Conservation (phyloP, 1,140 invertebrate genomes). For the Drosophila pseudoananassae region DNA sequence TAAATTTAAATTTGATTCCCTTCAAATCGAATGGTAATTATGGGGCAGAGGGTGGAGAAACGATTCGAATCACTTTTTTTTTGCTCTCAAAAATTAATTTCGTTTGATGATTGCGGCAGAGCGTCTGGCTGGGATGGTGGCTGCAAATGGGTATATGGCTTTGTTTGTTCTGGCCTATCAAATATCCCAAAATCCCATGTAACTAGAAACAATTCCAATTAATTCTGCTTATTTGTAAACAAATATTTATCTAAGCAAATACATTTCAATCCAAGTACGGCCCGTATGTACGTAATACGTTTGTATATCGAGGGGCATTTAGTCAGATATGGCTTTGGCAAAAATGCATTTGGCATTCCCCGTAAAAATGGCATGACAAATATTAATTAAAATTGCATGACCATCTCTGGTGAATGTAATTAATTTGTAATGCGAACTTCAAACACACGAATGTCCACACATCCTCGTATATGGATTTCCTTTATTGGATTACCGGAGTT, state of each 20-base stretch:
- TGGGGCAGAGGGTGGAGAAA: slow-evolving; percentile 3
- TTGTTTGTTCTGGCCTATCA: slow-evolving; percentile 39
- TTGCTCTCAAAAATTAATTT: slow-evolving; percentile 44
- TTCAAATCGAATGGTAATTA: slow-evolving; percentile 48
- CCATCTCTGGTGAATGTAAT: slow-evolving; percentile 32
- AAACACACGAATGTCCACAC: slow-evolving; percentile 3
- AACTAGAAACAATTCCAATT: slow-evolving; percentile 61
- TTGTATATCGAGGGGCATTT: slow-evolving; percentile 15
- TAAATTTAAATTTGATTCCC: slow-evolving; percentile 52
- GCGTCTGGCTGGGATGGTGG: background rate
- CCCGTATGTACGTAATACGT: slow-evolving; percentile 33
- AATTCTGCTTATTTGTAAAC: slow-evolving; percentile 60
- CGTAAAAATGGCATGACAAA: slow-evolving; percentile 52
- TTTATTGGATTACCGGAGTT: slow-evolving; percentile 36
- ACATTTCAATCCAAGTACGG: slow-evolving; percentile 3
- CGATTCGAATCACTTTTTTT: slow-evolving; percentile 44
- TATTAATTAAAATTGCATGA: slow-evolving; percentile 63
- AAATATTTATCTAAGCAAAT: slow-evolving; percentile 63
- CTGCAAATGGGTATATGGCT: slow-evolving; percentile 6
- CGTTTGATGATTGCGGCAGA: slow-evolving; percentile 17
- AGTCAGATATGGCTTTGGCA: background rate
- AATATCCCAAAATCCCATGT: slow-evolving; percentile 46
- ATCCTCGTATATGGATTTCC: slow-evolving; percentile 20
- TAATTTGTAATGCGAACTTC: slow-evolving; percentile 52
- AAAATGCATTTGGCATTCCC: slow-evolving; percentile 2